Base-by-base conservation (phyloP, 2,888 invertebrate species). In the Polylopha cassiicola region DNA sequence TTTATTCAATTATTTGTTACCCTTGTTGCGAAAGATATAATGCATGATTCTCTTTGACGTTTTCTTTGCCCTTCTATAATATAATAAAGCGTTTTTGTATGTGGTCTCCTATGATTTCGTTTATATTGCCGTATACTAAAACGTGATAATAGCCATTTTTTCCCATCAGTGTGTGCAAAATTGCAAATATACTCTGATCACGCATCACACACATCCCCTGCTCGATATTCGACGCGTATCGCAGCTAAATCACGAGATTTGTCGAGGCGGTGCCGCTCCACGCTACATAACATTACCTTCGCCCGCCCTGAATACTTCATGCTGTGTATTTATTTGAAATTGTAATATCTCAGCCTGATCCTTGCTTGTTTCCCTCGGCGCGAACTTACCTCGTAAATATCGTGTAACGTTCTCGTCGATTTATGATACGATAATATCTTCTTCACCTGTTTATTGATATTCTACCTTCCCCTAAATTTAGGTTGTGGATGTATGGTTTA, bases 191-290 rank as follows among this genome's bases (percentile, higher is more conserved):
- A 84, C 68, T 59, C 82, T 58, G 75, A 73, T 81, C 82, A 82
- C 84, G 81, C 72, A 77, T 70, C 70, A 71, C 73, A 76, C 73
- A 73, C 70, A 73, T 65, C 65, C 65, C 70, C 71, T 73, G 66
- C 67, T 79, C 73, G 78, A 79, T 81, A 82, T 84, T 80, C 80
- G 76, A 68, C 71, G 72, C 80, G 84, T 78, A 76, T 78, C 73
- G 77, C 73, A 70, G 73, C 75, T 82, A 84, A 85, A 82, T 85
- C 84, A 81, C 76, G 75, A 81, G 80, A 84, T 85, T 84, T 84
- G 81, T 81, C 80, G 80, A 79, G 71, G 68, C 73, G 70, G 69
- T 67, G 69, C 73, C 68, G 71, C 64, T 64, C 68, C 70, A 61
- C 74, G 74, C 79, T 81, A 76, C 73, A 78, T 78, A 81, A 78